Conservation (phyloP, 2,888 invertebrate genomes). For the Pseudococcus longispinus region DNA sequence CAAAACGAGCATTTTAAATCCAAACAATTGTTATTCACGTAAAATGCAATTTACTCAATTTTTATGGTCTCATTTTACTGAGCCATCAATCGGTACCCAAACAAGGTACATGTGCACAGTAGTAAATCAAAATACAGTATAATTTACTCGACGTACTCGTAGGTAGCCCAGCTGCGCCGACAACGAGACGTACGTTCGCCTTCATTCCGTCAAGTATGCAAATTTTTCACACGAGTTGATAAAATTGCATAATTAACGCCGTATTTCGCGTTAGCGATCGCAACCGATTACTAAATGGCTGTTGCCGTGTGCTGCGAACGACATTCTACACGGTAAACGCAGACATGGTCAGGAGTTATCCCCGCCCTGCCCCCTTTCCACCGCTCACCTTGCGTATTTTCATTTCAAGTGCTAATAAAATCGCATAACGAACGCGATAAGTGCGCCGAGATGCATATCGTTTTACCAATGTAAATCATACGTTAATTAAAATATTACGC, state of each 20-base stretch:
- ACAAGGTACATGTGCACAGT: background rate
- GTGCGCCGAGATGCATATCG: background rate
- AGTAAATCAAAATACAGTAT: background rate
- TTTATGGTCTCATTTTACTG: no score
- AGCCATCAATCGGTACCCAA: no score
- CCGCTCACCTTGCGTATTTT: background rate
- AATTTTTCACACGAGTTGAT: slow-evolving; percentile 36
- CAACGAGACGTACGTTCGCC: background rate
- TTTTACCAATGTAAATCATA: slow-evolving; percentile 5
- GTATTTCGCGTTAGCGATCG: background rate
- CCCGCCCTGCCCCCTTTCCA: background rate
- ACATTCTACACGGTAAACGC: background rate
- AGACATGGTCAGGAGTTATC: background rate
- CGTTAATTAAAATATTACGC: slow-evolving; percentile 22
- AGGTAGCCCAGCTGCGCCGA: no score
- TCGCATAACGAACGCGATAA: slow-evolving; percentile 7
- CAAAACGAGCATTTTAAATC: no score
- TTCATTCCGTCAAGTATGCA: background rate
- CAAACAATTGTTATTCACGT: no score
- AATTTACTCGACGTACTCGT: background rate
- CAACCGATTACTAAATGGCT: background rate
- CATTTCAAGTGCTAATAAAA: background rate
- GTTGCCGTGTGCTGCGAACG: background rate
- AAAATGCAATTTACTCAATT: no score
- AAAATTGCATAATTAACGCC: slow-evolving; percentile 45